These are phyloP conservation scores for Ptychodera flava DNA, from an alignment of 35 echinoderm and acorn worm species.

Conservation along the genomic window DNA sequence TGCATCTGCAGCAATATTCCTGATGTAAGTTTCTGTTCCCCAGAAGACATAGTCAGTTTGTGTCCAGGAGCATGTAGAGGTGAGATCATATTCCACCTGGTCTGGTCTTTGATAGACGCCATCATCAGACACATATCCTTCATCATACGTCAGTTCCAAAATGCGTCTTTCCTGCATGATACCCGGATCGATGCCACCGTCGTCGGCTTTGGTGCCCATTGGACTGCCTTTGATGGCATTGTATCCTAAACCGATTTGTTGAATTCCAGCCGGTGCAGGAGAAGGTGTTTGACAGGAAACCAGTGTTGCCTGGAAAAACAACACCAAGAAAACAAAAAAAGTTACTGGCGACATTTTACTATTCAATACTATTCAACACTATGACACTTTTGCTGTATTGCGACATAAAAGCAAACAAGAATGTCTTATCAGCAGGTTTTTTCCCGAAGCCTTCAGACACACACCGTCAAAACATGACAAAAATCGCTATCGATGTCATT, in stretches of 20 bases:
- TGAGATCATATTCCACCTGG: background rate
- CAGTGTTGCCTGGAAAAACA: too few relatives aligned
- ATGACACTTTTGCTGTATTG: too few relatives aligned
- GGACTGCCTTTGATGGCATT: conserved; percentile 15
- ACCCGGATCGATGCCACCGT: conserved; percentile 12
- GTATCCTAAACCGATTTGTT: conserved; percentile 11
- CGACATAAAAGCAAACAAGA: too few relatives aligned
- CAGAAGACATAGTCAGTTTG: background rate
- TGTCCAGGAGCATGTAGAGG: background rate
- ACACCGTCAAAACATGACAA: too few relatives aligned
- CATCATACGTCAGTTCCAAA: conserved; percentile 15
- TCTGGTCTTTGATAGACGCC: conserved; percentile 5
- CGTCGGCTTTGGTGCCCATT: background rate
- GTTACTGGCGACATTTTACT: too few relatives aligned
- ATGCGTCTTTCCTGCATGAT: background rate
- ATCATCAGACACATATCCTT: conserved; percentile 7
- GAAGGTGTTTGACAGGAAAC: background rate
- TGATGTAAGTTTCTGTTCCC: background rate
- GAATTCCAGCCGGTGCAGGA: conserved; percentile 6
- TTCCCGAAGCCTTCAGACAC: too few relatives aligned
- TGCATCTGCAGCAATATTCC: background rate
- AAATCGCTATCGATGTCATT: too few relatives aligned
- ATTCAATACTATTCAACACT: too few relatives aligned
- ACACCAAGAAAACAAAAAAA: too few relatives aligned
- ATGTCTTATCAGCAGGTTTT: too few relatives aligned